A percentile compares a stretch with the other conserved stretches of the same genome.
These are phyloP conservation scores for Carcina quercana DNA, from an alignment of 2,888 invertebrate species.

Conservation along the genomic window DNA sequence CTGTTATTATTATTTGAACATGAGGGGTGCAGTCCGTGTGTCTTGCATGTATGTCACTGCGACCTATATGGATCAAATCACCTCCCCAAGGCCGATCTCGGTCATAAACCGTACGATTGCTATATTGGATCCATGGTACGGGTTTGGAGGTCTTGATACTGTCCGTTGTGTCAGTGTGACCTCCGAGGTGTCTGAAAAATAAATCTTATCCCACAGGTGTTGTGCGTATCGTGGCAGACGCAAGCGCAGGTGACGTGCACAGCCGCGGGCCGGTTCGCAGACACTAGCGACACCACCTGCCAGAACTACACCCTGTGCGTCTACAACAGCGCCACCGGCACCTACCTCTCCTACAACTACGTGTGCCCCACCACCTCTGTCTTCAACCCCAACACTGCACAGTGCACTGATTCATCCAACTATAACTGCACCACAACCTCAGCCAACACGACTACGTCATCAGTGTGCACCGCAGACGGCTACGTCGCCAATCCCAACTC, in stretches of 20 bases:
- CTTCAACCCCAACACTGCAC: slow-evolving; percentile 42
- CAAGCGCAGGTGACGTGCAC: slow-evolving; percentile 46
- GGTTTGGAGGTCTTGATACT: no score
- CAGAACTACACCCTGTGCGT: slow-evolving; percentile 56
- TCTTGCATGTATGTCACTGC: no score
- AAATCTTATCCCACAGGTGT: slow-evolving; percentile 18
- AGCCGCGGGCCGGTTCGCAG: slow-evolving; percentile 44
- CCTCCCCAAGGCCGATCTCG: no score
- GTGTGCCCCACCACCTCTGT: slow-evolving; percentile 54
- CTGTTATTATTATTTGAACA: no score
- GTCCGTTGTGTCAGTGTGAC: no score
- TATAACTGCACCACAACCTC: slow-evolving; percentile 39
- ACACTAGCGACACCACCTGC: slow-evolving; percentile 50
- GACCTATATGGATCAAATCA: no score
- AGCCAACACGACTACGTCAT: slow-evolving; percentile 19
- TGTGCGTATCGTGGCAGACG: slow-evolving; percentile 19
- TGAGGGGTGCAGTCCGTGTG: no score
- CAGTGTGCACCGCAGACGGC: slow-evolving; percentile 44
- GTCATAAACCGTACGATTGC: no score
- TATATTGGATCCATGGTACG: no score
- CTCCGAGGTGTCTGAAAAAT: no score
- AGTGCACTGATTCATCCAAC: slow-evolving; percentile 42
- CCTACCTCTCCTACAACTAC: slow-evolving; percentile 44
- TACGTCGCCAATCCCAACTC: slow-evolving; percentile 41
- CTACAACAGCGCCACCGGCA: slow-evolving; percentile 23